These are phyloP conservation scores for Sitta carolinensis DNA, from an alignment of 2,797 vertebrate genomes.

Conservation along the genomic window DNA sequence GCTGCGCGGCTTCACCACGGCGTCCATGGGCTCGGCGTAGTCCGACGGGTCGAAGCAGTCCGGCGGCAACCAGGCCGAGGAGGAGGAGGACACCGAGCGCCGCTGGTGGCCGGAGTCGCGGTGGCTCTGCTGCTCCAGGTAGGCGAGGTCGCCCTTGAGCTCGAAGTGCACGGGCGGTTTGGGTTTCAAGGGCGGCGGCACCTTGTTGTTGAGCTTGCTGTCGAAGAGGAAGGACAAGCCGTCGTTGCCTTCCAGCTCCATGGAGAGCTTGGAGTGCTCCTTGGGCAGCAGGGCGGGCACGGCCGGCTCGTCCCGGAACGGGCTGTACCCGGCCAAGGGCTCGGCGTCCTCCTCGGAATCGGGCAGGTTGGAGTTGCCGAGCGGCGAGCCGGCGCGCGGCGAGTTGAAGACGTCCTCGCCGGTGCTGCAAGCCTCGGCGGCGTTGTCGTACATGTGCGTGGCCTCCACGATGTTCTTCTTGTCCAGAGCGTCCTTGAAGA, in stretches of 20 bases:
- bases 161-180: slow-evolving; percentile 92
- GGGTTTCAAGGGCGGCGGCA: slow-evolving; percentile 90
- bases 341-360: slow-evolving; percentile 94
- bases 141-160: slow-evolving; percentile 84
- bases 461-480: slow-evolving; percentile 92
- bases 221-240: slow-evolving; percentile 87
- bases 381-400: slow-evolving; percentile 88
- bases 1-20: slow-evolving; percentile 88
- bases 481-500: slow-evolving; percentile 91
- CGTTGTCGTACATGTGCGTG: slow-evolving; percentile 95
- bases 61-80: slow-evolving; percentile 84
- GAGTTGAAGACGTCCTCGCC: slow-evolving; percentile 88
- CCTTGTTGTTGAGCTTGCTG: slow-evolving; percentile 90
- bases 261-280: slow-evolving; percentile 82
- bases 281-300: slow-evolving; percentile 61
- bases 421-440: slow-evolving; percentile 88
- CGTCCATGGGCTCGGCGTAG: slow-evolving; percentile 95
- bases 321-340: slow-evolving; percentile 82
- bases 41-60: slow-evolving; percentile 96
- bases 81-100: slow-evolving; percentile 85
- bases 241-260: slow-evolving; percentile 88
- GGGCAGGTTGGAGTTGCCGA: slow-evolving; percentile 85
- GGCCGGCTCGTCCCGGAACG: slow-evolving; percentile 82
- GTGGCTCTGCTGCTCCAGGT: slow-evolving; percentile 85
- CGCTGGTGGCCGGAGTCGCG: slow-evolving; percentile 76